These are phyloP conservation scores for Sinosuthora webbiana DNA, from an alignment of 2,113 vertebrate genomes.

Conservation along the genomic window DNA sequence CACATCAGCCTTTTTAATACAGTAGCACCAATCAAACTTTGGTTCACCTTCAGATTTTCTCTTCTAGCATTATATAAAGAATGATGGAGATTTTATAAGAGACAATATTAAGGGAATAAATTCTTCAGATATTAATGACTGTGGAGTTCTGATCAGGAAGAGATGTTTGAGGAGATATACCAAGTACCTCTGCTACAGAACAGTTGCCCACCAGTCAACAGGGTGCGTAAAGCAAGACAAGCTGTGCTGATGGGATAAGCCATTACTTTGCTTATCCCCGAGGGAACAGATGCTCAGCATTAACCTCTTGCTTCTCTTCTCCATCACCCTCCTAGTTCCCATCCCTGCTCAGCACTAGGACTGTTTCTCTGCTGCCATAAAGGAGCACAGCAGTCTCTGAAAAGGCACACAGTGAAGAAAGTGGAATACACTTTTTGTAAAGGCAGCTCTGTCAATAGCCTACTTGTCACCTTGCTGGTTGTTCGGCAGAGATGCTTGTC, in stretches of 20 bases:
- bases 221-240: background rate
- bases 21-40: constrained; percentile 12
- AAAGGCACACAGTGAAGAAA: constrained; percentile 64
- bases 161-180: background rate
- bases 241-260: background rate
- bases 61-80: constrained; percentile 16
- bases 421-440: background rate
- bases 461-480: constrained; percentile 16
- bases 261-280: background rate
- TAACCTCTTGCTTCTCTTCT: constrained; percentile 32
- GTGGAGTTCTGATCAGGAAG: background rate
- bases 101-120: background rate
- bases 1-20: background rate
- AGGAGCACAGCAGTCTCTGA: constrained; percentile 21
- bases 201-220: background rate
- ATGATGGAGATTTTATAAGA: background rate
- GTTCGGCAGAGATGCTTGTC: constrained; percentile 53
- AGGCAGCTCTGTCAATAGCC: background rate
- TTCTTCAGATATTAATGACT: background rate
- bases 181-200: background rate
- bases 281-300: background rate
- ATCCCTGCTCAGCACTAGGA: background rate
- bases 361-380: background rate
- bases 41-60: constrained; percentile 11
- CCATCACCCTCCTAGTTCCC: background rate